These are phyloP conservation scores for Drosophila heteroneura DNA, from an alignment of 2,888 invertebrate genomes.

Conservation along the genomic window DNA sequence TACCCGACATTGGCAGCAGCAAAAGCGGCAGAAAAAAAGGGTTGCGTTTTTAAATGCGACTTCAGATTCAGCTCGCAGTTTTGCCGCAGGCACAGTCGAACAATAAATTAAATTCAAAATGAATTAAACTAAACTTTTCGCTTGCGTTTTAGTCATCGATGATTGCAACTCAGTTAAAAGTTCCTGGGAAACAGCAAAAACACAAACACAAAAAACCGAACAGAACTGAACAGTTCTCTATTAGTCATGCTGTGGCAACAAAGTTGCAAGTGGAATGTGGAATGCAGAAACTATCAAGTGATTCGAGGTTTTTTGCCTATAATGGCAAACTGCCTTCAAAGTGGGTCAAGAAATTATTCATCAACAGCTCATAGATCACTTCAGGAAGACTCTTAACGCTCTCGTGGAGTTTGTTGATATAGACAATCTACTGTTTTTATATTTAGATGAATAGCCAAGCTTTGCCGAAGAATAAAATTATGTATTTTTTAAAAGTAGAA, in stretches of 20 bases:
- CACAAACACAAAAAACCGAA: slow-evolving; percentile 7
- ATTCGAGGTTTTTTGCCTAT: neutral
- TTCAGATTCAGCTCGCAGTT: slow-evolving; percentile 15
- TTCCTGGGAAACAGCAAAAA: slow-evolving; percentile 48
- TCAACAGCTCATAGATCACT: neutral
- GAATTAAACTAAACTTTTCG: slow-evolving; percentile 78
- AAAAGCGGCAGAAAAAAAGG: slow-evolving; percentile 47
- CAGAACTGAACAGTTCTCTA: slow-evolving; percentile 21
- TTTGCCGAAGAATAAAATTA: too few species aligned
- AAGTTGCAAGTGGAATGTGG: slow-evolving; percentile 14
- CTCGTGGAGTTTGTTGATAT: neutral
- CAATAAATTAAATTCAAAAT: slow-evolving; percentile 77
- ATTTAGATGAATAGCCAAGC: too few species aligned
- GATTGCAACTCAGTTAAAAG: slow-evolving; percentile 59
- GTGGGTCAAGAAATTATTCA: slow-evolving; percentile 11
- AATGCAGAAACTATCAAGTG: neutral
- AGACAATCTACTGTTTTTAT: neutral
- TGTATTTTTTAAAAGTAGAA: too few species aligned
- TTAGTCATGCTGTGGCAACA: slow-evolving; percentile 44
- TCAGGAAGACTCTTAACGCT: neutral
- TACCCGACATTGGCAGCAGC: slow-evolving; percentile 38
- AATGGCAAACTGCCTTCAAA: neutral
- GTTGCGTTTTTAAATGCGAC: slow-evolving; percentile 52
- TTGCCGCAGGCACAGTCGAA: slow-evolving; percentile 57
- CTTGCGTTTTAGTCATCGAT: slow-evolving; percentile 73